Conservation (phyloP, 2,888 invertebrate genomes). For the Zaprionus lineosus region DNA sequence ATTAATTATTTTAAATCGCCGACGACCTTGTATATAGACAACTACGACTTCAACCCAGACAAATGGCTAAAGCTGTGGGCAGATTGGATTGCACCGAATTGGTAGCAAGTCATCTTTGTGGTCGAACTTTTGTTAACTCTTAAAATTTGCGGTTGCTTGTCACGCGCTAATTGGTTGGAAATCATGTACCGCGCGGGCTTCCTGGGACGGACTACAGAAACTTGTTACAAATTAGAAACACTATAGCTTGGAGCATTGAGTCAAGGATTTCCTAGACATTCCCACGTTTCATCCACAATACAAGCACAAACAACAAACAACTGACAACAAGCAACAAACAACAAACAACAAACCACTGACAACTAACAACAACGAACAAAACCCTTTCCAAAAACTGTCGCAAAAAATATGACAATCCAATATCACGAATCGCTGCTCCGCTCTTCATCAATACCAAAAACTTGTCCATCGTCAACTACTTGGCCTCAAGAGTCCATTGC, state of each 20-base stretch:
- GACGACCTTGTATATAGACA: conserved; percentile 53
- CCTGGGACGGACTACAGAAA: conserved; percentile 42
- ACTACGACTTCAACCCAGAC: conserved; percentile 1
- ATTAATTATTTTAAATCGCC: conserved; percentile 67
- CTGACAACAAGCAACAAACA: no score
- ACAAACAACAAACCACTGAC: no score
- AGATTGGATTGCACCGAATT: conserved; percentile 37
- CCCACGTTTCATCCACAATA: conserved; percentile 53
- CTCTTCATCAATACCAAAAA: no score
- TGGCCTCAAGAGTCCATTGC: conserved; percentile 51
- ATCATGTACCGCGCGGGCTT: no score
- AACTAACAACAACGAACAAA: conserved; percentile 35
- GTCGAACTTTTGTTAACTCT: conserved; percentile 26
- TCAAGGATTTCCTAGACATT: conserved; percentile 58
- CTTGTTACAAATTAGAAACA: conserved; percentile 39
- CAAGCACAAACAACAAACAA: no score
- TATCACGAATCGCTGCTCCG: conserved; percentile 40
- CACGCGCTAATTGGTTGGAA: conserved; percentile 47
- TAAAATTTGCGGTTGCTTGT: conserved; percentile 30
- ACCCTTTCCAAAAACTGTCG: conserved; percentile 72
- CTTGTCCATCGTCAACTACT: conserved; percentile 10
- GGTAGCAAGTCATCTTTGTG: conserved; percentile 48
- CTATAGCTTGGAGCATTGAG: conserved; percentile 21
- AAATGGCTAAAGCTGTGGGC: conserved; percentile 25
- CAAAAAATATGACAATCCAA: conserved; percentile 63